Percentiles rank a stretch among this genome's conserved stretches.
Evolutionary conservation across 2,113 vertebrate species (phyloP).

Genomic region (Cygnus buccinator): DNA sequence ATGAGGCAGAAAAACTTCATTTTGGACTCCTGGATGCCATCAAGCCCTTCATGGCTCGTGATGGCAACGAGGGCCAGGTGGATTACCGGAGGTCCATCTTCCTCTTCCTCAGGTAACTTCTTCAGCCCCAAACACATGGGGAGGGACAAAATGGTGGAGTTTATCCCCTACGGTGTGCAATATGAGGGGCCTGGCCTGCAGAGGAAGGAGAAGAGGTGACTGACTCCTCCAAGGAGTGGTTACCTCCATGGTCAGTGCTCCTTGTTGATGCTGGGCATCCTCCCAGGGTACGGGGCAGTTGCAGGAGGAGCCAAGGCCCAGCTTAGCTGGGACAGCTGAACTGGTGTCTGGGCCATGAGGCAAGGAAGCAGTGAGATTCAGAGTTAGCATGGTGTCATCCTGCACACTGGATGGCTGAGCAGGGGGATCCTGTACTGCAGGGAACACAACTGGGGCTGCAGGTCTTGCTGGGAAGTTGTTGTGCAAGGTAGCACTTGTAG

Average conservation of each 20-base stretch:
- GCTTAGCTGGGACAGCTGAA: not conserved
- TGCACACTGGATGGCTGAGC: not conserved
- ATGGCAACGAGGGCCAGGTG: slow-evolving; percentile 55
- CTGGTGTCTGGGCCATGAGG: not conserved
- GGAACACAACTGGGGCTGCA: not conserved
- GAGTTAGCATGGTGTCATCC: accelerated
- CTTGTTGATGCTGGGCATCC: not conserved
- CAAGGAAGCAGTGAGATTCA: not conserved
- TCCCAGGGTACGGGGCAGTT: not conserved
- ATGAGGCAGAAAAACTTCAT: slow-evolving; percentile 94
- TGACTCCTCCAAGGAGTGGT: not conserved
- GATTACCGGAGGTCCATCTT: slow-evolving; percentile 84
- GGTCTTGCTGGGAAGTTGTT: not conserved
- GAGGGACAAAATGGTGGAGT: not conserved
- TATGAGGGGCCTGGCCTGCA: not conserved
- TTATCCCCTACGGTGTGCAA: not conserved
- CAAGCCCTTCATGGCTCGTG: slow-evolving; percentile 82
- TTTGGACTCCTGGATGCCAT: slow-evolving; percentile 87
- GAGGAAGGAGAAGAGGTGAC: not conserved
- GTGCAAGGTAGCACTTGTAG: not conserved
- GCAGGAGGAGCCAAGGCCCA: not conserved
- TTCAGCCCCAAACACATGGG: not conserved
- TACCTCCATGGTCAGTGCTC: not conserved
- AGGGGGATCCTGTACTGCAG: not conserved
- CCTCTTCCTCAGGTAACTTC: slow-evolving; percentile 91